Base-by-base conservation (phyloP, 2,113 vertebrate species). In the Xiphophorus maculatus region DNA sequence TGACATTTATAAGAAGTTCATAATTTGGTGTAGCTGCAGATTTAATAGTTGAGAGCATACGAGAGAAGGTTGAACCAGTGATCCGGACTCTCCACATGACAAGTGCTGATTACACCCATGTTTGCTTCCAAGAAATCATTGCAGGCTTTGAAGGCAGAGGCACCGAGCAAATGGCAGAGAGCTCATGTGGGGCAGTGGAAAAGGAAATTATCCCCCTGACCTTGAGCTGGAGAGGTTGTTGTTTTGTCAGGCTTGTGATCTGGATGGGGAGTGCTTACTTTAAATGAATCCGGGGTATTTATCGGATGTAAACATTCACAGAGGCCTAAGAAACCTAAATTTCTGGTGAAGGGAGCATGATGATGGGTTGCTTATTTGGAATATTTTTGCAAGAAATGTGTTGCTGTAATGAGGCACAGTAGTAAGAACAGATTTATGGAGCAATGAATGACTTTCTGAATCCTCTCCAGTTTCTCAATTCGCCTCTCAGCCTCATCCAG, bases 1-100 rank as follows among this genome's bases (percentile, higher is more conserved):
- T 91, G 89, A 88, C 89, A 92, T 90, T 91, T 92, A 82, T 78
- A 80, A 87, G 79, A 81, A 82, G 68, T 82, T 90, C 64, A 89
- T 88, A 86, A 90, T 88, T 90, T 77, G 37, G 22, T 72, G 61
- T n/a, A 67, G 42, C 78, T 77, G 60, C 51, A 71, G 67, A 73
- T 88, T 79, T 89, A 87, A 84, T 85, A 71, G 73, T 78, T 87
- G 81, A 76, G 25, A 72, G 77, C 61, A 71, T 67, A 67, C 64
- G 62, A 61, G 60, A 79, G 77, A 86, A 83, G 81, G 88, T 84
- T 84, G 79, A 91, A 88, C 61, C 87, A 74, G 63, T 89, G 87
- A 88, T 88, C 88, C 88, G 69, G 65, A 80, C 80, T 66, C 71
- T 82, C 74, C 74, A 66, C 71, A 76, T 70, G 81, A 84, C 75